Evolutionary conservation across 1,140 invertebrate species (phyloP).

Genomic region (Arctopsyche grandis): DNA sequence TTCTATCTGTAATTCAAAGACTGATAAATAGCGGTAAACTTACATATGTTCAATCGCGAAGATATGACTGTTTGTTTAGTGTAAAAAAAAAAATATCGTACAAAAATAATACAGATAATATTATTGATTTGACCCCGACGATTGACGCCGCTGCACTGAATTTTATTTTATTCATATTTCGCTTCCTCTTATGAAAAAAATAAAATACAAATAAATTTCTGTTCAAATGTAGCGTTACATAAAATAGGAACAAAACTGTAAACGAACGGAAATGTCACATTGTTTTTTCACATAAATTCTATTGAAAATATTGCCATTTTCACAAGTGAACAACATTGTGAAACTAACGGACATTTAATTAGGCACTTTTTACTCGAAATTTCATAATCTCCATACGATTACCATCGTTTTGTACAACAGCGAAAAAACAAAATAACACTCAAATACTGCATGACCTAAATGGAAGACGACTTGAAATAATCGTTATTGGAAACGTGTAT

Average conservation of each 20-base stretch:
- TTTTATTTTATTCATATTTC: too few species aligned
- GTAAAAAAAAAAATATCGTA: too few species aligned
- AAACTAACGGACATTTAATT: constrained; percentile 32
- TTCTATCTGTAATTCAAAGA: constrained; percentile 7
- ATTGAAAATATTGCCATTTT: neutral
- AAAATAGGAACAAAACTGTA: neutral
- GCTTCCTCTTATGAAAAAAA: too few species aligned
- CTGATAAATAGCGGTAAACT: neutral
- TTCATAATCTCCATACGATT: constrained; percentile 27
- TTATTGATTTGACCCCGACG: too few species aligned
- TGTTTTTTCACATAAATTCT: neutral
- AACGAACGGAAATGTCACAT: constrained; percentile 2
- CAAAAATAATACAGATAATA: too few species aligned
- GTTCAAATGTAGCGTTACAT: neutral
- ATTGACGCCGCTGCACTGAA: too few species aligned
- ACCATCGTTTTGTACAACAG: constrained; percentile 14
- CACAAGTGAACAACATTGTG: neutral
- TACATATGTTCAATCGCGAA: neutral
- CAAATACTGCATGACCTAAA: constrained; percentile 1
- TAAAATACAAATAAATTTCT: too few species aligned
- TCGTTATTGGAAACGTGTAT: neutral
- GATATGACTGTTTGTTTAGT: too few species aligned
- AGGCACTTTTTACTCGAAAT: constrained; percentile 8
- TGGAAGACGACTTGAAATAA: constrained; percentile 12
- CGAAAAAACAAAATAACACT: neutral